phyloP scores from a whole-genome alignment of 2,113 vertebrate genomes.

The Centropus bengalensis region DNA sequence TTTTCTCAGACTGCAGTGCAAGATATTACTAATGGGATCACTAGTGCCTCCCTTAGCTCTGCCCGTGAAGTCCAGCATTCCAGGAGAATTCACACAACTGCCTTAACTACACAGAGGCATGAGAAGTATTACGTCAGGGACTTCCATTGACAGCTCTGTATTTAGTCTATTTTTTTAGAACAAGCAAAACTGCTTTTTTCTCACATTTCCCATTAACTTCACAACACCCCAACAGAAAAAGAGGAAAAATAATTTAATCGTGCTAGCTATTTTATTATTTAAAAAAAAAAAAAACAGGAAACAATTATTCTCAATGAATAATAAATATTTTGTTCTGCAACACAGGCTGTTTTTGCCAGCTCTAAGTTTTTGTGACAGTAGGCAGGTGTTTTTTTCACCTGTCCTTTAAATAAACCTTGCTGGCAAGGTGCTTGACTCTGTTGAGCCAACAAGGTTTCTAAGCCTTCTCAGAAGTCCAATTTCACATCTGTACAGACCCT shows the following conservation, averaged over 20 bases:
- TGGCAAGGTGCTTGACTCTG: constrained; percentile 4
- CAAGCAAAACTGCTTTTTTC: background rate
- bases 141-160: background rate
- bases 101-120: background rate
- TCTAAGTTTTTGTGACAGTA: background rate
- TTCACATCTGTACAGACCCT: background rate
- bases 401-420: constrained; percentile 34
- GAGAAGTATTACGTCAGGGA: background rate
- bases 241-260: background rate
- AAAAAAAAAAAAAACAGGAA: no score
- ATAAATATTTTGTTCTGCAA: background rate
- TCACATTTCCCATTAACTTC: background rate
- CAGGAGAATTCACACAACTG: background rate
- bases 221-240: background rate
- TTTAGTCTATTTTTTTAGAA: background rate
- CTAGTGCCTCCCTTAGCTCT: background rate
- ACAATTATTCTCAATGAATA: background rate
- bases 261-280: background rate
- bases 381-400: constrained; percentile 57
- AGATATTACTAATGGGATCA: background rate
- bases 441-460: background rate
- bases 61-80: background rate
- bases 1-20: background rate
- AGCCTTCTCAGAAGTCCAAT: constrained; percentile 25
- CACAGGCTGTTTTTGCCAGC: background rate